A percentile compares a stretch with the other conserved stretches of the same genome.
These are phyloP conservation scores for Gymnodraco acuticeps DNA, from an alignment of 2,797 vertebrate species.

Conservation along the genomic window DNA sequence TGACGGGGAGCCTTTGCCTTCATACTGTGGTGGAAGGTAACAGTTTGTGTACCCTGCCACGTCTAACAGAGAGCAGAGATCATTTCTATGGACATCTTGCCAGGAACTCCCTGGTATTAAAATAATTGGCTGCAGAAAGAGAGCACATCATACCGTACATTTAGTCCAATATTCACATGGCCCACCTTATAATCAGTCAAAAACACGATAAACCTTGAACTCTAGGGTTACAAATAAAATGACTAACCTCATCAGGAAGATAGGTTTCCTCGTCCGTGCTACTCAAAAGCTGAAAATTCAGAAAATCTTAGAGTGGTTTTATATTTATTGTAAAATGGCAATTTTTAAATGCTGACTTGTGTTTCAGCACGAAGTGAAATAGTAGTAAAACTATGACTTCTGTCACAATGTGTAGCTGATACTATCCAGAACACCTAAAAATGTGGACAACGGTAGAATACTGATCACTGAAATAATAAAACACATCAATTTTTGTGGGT, in stretches of 20 bases:
- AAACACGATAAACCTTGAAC: not conserved
- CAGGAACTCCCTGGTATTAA: slow-evolving; percentile 62
- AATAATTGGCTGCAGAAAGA: slow-evolving; percentile 68
- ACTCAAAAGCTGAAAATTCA: slow-evolving; percentile 76
- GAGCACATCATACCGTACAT: not conserved
- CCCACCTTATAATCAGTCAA: not conserved
- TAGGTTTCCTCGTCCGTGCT: slow-evolving; percentile 81
- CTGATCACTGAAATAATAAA: not conserved
- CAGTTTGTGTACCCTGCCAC: slow-evolving; percentile 69
- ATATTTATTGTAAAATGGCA: not conserved
- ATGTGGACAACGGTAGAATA: not conserved
- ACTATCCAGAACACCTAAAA: not conserved
- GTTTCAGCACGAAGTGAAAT: not conserved
- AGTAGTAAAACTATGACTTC: not conserved
- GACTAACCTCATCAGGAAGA: slow-evolving; percentile 74
- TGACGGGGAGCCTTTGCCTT: slow-evolving; percentile 50
- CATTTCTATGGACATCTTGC: slow-evolving; percentile 59
- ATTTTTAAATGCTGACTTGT: slow-evolving; percentile 1
- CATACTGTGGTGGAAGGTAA: slow-evolving; percentile 55
- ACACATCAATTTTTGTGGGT: slow-evolving; percentile 6
- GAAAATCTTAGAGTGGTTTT: slow-evolving; percentile 5
- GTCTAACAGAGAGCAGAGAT: slow-evolving; percentile 64
- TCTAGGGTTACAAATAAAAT: not conserved
- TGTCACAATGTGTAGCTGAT: not conserved
- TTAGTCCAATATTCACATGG: not conserved